These are phyloP conservation scores for Polypterus senegalus DNA, from an alignment of 2,113 vertebrate genomes.

Conservation along the genomic window DNA sequence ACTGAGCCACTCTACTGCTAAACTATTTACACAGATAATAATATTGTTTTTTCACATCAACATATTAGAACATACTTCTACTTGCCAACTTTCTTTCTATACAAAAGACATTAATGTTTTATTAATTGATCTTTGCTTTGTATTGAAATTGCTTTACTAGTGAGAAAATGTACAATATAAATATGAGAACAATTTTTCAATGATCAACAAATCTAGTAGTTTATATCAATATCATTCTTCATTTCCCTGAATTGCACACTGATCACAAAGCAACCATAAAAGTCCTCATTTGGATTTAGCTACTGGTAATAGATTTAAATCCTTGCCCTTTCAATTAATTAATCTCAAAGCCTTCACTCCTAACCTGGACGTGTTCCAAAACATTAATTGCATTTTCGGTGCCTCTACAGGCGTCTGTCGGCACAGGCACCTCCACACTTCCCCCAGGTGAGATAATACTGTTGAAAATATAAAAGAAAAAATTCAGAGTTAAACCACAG, in stretches of 20 bases:
- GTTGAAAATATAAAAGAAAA: not conserved
- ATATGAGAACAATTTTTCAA: not conserved
- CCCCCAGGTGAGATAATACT: slow-evolving; percentile 34
- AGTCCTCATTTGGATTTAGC: not conserved
- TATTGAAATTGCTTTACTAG: too few species aligned
- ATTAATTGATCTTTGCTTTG: too few species aligned
- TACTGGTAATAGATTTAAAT: slow-evolving; percentile 1
- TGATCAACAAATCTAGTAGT: not conserved
- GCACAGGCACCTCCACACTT: slow-evolving; percentile 29
- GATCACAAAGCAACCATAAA: slow-evolving; percentile 2
- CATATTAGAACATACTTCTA: too few species aligned
- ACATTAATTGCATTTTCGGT: slow-evolving; percentile 39
- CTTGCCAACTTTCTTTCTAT: too few species aligned
- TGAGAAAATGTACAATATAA: too few species aligned
- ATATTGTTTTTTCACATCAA: too few species aligned
- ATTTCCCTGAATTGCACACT: not conserved
- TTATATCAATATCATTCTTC: not conserved
- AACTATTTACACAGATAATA: too few species aligned
- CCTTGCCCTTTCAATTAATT: slow-evolving; percentile 3
- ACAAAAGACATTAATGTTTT: too few species aligned
- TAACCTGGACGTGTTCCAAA: slow-evolving; percentile 42
- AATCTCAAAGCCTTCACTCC: not conserved
- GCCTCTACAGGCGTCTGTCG: slow-evolving; percentile 35
- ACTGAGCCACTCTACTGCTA: too few species aligned
- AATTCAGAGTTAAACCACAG: too few species aligned